A percentile compares a stretch with the other conserved stretches of the same genome.
Conservation (phyloP, 2,888 invertebrate species). For the Mechanitis mazaeus region DNA sequence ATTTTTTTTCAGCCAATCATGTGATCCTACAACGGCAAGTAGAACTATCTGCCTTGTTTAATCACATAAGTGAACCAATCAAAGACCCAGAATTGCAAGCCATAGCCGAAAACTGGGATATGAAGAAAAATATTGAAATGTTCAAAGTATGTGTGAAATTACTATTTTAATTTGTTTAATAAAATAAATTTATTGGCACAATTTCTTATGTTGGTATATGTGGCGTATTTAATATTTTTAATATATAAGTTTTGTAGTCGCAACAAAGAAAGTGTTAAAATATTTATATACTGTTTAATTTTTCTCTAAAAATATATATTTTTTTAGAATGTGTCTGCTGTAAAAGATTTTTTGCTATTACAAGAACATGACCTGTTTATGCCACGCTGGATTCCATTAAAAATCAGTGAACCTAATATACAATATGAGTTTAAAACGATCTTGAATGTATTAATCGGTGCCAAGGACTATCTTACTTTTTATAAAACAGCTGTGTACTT, state of each 20-base stretch:
- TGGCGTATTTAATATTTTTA: no score
- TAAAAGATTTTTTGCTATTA: constrained; percentile 73
- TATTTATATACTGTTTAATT: no score
- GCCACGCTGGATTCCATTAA: constrained; percentile 78
- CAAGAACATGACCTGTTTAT: constrained; percentile 72
- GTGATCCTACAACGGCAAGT: constrained; percentile 60
- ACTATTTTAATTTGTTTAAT: background rate
- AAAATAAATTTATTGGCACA: no score
- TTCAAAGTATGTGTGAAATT: constrained; percentile 55
- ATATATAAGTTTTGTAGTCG: no score
- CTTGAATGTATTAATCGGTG: constrained; percentile 81
- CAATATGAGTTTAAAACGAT: constrained; percentile 79
- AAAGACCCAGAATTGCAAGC: constrained; percentile 67
- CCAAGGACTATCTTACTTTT: constrained; percentile 84
- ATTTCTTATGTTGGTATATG: no score
- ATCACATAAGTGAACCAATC: constrained; percentile 77
- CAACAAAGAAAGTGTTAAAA: no score
- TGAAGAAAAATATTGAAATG: constrained; percentile 68
- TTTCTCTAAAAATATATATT: background rate
- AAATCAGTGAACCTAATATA: constrained; percentile 73
- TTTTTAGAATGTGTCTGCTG: constrained; percentile 71
- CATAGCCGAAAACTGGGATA: constrained; percentile 68
- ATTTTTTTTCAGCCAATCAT: constrained; percentile 66
- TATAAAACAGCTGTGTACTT: constrained; percentile 82
- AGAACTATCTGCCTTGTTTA: constrained; percentile 61